Evolutionary conservation across 2,797 vertebrate species (phyloP).

Genomic region (Myiotriccus ornatus): DNA sequence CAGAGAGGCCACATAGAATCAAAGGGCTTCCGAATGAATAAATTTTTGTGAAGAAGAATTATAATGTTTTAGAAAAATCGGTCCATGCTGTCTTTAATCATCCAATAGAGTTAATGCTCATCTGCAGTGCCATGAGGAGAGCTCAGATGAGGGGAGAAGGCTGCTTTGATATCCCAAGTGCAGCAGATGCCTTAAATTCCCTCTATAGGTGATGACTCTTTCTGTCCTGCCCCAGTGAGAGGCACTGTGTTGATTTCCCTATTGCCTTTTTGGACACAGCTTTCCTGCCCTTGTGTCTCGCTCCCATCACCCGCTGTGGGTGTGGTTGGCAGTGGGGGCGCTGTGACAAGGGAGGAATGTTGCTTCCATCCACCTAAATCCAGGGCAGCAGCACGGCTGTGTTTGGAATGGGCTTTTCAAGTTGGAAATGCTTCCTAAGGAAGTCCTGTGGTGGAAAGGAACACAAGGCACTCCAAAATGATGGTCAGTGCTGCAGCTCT

Average conservation of each 20-base stretch:
- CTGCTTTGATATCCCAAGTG: neutral
- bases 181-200: neutral
- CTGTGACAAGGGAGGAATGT: neutral
- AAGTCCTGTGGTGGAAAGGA: neutral
- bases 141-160: neutral
- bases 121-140: neutral
- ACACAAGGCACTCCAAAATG: neutral
- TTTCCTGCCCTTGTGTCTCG: neutral
- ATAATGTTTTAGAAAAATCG: neutral
- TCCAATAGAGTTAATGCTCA: neutral
- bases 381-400: neutral
- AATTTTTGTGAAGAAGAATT: neutral
- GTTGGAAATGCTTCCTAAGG: neutral
- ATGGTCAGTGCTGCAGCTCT: neutral
- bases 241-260: neutral
- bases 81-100: fast-evolving
- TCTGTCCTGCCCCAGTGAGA: neutral
- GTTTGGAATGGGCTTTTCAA: too few relatives aligned
- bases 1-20: neutral
- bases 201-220: neutral
- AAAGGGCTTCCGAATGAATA: neutral
- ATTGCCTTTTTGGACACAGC: neutral
- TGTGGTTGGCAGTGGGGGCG: fast-evolving
- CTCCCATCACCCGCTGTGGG: fast-evolving
- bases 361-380: neutral